A percentile compares a stretch with the other conserved stretches of the same genome.
These are phyloP conservation scores for Macaca nemestrina DNA, from an alignment of 2,113 vertebrate genomes.

Conservation along the genomic window DNA sequence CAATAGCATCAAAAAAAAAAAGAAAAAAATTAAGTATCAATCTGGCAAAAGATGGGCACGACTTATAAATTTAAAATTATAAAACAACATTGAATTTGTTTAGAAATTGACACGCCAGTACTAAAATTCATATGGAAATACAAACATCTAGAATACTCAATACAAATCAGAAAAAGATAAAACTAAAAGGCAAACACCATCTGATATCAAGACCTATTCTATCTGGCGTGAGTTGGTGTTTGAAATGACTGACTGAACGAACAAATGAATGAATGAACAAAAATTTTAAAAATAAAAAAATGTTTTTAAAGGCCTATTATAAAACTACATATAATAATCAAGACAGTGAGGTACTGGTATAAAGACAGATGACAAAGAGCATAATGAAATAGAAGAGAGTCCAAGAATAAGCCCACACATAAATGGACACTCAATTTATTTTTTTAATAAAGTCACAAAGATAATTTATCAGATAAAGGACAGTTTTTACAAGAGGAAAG, in stretches of 20 bases:
- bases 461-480: background rate
- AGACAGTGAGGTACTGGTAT: background rate
- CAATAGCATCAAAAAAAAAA: background rate
- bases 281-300: too few species aligned
- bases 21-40: background rate
- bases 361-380: background rate
- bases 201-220: background rate
- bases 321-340: background rate
- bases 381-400: background rate
- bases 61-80: background rate
- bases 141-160: background rate
- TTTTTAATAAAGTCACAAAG: background rate
- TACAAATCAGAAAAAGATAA: background rate
- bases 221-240: background rate
- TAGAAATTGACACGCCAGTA: background rate
- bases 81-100: background rate
- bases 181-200: background rate
- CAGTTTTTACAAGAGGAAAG: background rate
- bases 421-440: background rate
- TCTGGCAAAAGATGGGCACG: background rate
- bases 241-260: too few species aligned
- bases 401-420: background rate
- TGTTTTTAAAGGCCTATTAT: background rate
- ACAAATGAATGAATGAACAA: too few species aligned
- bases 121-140: background rate